Conservation (phyloP, 2,113 vertebrate genomes). For the Montifringilla adamsi region DNA sequence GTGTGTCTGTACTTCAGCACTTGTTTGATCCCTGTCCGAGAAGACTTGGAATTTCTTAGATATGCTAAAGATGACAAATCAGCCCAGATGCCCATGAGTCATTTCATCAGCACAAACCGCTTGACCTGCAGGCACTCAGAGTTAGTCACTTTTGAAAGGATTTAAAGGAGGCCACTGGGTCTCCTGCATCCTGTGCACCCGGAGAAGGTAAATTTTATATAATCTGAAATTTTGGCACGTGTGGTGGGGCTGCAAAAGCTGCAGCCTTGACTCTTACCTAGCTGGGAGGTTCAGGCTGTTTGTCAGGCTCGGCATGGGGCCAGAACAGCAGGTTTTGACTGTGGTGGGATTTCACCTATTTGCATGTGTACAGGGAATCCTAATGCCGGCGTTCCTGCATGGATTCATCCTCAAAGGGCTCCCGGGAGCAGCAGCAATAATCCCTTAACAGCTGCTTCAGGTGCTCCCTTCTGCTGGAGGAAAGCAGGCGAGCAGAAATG, state of each 20-base stretch:
- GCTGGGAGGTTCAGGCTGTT: not conserved
- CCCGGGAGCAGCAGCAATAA: not conserved
- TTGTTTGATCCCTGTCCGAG: not conserved
- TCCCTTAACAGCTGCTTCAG: not conserved
- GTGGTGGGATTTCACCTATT: not conserved
- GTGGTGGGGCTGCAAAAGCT: not conserved
- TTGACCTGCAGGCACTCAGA: not conserved
- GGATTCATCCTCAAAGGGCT: not conserved
- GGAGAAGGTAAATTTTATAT: rapidly evolving
- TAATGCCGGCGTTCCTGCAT: not conserved
- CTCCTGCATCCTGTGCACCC: not conserved
- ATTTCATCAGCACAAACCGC: not conserved
- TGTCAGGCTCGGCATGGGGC: not conserved
- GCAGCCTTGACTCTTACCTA: not conserved
- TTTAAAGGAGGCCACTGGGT: not conserved
- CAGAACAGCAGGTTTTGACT: not conserved
- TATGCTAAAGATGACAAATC: not conserved
- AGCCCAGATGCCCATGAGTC: not conserved
- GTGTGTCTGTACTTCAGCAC: not conserved
- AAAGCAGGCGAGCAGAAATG: not conserved
- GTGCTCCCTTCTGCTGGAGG: not conserved
- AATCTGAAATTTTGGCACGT: not conserved
- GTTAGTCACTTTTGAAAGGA: not conserved
- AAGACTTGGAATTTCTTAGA: not conserved
- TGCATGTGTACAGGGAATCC: not conserved